A percentile compares a stretch with the other conserved stretches of the same genome.
Conservation (phyloP, 2,888 invertebrate genomes). For the Saturnia japonica region DNA sequence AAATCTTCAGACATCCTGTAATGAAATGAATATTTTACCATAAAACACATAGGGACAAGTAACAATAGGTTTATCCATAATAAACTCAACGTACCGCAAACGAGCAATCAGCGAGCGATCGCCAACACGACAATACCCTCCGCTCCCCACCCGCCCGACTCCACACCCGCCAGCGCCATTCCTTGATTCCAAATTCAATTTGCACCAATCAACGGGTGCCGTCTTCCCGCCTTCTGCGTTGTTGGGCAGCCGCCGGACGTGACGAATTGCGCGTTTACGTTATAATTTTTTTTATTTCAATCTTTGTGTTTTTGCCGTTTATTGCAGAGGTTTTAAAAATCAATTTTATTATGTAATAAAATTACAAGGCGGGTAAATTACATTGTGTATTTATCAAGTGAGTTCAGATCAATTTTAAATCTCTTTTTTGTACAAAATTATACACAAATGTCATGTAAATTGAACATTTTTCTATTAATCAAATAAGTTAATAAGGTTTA, state of each 20-base stretch:
- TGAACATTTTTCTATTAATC: too few species aligned
- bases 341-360: not conserved
- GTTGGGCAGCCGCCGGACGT: constrained; percentile 64
- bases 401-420: too few species aligned
- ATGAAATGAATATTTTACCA: not conserved
- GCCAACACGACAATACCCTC: constrained; percentile 79
- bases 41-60: constrained; percentile 1
- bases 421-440: too few species aligned
- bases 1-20: not conserved
- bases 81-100: constrained; percentile 68
- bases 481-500: too few species aligned
- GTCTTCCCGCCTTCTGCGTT: constrained; percentile 78
- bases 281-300: constrained; percentile 20
- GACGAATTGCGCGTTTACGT: constrained; percentile 38
- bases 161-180: constrained; percentile 40
- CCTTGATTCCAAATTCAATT: constrained; percentile 81
- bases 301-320: constrained; percentile 8
- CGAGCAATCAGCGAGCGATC: constrained; percentile 81
- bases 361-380: not conserved
- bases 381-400: not conserved
- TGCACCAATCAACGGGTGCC: constrained; percentile 80
- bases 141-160: constrained; percentile 32
- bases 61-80: constrained; percentile 43
- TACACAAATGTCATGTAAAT: too few species aligned
- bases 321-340: not conserved